Evolutionary conservation across 2,113 vertebrate species (phyloP).

Genomic region (Ptilonorhynchus violaceus): DNA sequence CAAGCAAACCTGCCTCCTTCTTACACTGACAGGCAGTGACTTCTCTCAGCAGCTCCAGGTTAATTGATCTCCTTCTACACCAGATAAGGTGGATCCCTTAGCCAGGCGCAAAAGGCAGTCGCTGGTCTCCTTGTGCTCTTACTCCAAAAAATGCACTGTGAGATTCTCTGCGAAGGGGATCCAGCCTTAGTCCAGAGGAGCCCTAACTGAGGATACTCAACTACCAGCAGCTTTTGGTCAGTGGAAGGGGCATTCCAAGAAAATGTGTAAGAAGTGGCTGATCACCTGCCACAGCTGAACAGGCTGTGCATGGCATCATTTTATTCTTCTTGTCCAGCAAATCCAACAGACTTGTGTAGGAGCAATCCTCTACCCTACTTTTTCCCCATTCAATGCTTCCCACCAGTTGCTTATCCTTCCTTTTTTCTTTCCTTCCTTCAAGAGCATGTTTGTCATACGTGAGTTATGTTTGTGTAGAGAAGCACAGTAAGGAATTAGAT

Average conservation of each 20-base stretch:
- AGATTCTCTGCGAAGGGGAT: background rate
- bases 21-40: background rate
- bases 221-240: background rate
- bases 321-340: background rate
- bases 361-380: background rate
- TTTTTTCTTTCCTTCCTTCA: background rate
- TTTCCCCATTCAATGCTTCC: rapidly evolving
- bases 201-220: background rate
- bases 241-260: background rate
- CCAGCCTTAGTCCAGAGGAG: background rate
- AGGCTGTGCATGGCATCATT: background rate
- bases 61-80: background rate
- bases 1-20: background rate
- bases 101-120: background rate
- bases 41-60: background rate
- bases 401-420: background rate
- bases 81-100: background rate
- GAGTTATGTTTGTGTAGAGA: background rate
- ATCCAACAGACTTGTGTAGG: background rate
- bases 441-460: background rate
- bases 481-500: slow-evolving; percentile 7
- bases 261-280: background rate
- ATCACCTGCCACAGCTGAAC: background rate
- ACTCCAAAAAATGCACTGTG: rapidly evolving
- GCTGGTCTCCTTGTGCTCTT: background rate